Evolutionary conservation across 1,140 invertebrate genomes (phyloP), one percentile per base, ranked within the genome.

Genomic region (Drosophila truncata): DNA sequence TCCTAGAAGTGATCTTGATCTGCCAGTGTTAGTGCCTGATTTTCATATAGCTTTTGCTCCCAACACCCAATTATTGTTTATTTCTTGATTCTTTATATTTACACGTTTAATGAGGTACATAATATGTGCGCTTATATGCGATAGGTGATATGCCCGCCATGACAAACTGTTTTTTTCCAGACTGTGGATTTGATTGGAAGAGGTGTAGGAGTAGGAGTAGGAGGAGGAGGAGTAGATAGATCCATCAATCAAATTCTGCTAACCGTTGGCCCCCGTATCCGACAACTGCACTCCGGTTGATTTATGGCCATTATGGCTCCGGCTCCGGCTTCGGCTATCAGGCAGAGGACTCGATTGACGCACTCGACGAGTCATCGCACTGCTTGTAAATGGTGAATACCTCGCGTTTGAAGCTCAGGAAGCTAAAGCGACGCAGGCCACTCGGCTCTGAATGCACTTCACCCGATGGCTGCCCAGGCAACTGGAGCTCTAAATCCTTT

Each of bases 231-330:
- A 50, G 47, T 31, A 50, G 16, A 41, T 57, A 46, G 52, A 37
- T 60, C 70, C 67, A 75, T 71, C 60, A 85, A 78, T 85, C 73
- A 86, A 78, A 60, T 65, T 67, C 70, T 72, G 67, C 70, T 72
- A 72, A 78, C 42, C 62, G 69, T 82, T 71, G 52, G 52, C 52
- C 29, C 50, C 59, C 52, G 37, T 69, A 65, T 57, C 63, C 75
- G 76, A 23, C 47, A 52, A 70, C 70, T 64, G 37, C 27, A 49
- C n/a, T 46, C 58, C 11, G 25, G n/a, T 39, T 86, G 70, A 82
- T 72, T 79, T 58, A 86, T 87, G 62, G 61, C 41, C 55, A 29
- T 55, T 55, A 37, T 55, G 52, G 33, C 52, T 37, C 20, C 31
- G 52, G 33, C 52, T 37, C 20, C 31, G 10, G 37, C n/a, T 29